Conservation (phyloP, 2,113 vertebrate species). For the Eidolon helvum region DNA sequence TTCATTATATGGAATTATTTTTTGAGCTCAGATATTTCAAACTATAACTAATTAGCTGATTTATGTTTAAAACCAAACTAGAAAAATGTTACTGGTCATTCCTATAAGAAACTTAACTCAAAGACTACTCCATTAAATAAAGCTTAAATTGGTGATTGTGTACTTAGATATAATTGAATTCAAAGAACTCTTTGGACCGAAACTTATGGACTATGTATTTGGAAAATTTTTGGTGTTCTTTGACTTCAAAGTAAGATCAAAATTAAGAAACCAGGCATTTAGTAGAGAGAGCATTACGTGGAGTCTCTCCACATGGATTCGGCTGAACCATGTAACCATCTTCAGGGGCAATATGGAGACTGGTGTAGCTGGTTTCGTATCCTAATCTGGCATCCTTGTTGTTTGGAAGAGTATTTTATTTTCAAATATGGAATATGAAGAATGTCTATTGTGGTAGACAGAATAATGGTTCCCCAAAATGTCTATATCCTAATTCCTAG, state of each 20-base stretch:
- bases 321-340: not conserved
- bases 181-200: not conserved
- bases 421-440: not conserved
- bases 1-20: not conserved
- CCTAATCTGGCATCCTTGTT: not conserved
- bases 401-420: not conserved
- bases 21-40: constrained; percentile 35
- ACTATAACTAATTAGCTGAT: constrained; percentile 36
- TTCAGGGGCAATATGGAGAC: not conserved
- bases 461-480: not conserved
- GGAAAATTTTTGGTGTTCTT: not conserved
- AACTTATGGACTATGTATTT: not conserved
- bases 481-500: not conserved
- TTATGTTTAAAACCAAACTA: constrained; percentile 17
- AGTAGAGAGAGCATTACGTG: not conserved
- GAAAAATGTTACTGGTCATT: constrained; percentile 34
- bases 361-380: not conserved
- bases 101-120: not conserved
- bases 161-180: not conserved
- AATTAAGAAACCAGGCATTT: not conserved
- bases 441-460: not conserved
- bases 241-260: not conserved
- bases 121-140: not conserved
- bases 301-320: not conserved
- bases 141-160: not conserved